phyloP scores from a whole-genome alignment of 2,888 invertebrate genomes.

The Oligia strigilis region DNA sequence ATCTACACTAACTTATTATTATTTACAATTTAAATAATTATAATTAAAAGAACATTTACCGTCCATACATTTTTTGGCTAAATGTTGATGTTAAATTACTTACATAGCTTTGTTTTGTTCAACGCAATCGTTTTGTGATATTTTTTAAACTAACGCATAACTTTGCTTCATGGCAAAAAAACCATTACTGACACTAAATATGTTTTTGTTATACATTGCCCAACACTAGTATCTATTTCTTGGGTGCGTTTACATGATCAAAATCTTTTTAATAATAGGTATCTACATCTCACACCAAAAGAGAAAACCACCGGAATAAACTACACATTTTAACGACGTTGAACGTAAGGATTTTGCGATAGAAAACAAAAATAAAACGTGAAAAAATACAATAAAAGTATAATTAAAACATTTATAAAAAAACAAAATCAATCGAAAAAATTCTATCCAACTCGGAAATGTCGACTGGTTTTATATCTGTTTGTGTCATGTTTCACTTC shows the following conservation, averaged over 20 bases:
- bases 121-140: conserved; percentile 11
- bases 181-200: too few species aligned
- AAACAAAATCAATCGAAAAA: conserved; percentile 30
- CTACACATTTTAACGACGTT: not conserved
- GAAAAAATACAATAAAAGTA: conserved; percentile 22
- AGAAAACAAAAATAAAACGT: not conserved
- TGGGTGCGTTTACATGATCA: too few species aligned
- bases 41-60: too few species aligned
- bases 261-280: not conserved
- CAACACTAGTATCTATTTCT: not conserved
- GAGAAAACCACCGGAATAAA: not conserved
- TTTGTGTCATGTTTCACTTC: conserved; percentile 62
- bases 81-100: not conserved
- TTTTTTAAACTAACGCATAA: not conserved
- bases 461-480: conserved; percentile 62
- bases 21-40: too few species aligned
- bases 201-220: not conserved
- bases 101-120: not conserved
- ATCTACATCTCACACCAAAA: not conserved
- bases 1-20: too few species aligned
- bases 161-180: not conserved
- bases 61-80: too few species aligned
- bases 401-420: conserved; percentile 42
- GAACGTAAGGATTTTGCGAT: not conserved
- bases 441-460: conserved; percentile 66